Evolutionary conservation across 2,113 vertebrate species (phyloP).

Genomic region (Blennius ocellaris): DNA sequence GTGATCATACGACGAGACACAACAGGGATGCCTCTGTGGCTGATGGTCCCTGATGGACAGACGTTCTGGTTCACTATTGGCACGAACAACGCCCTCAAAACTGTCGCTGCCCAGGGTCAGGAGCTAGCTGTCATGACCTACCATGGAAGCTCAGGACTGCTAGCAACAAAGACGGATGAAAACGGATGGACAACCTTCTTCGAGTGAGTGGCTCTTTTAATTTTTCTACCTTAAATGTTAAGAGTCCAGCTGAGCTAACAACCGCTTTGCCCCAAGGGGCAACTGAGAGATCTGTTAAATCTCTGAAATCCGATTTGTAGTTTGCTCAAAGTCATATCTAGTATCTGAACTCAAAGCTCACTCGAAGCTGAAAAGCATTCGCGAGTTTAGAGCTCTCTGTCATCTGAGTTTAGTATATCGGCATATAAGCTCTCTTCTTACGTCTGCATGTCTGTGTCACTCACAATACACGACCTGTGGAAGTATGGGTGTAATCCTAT

Average conservation of each 20-base stretch:
- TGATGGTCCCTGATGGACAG: slow-evolving; percentile 94
- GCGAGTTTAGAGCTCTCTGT: slow-evolving; percentile 15
- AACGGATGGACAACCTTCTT: slow-evolving; percentile 99
- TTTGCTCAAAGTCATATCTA: slow-evolving; percentile 18
- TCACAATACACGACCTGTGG: slow-evolving; percentile 52
- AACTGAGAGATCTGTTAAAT: slow-evolving; percentile 31
- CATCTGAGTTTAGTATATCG: slow-evolving; percentile 29
- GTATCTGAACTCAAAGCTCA: slow-evolving; percentile 8
- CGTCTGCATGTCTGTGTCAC: slow-evolving; percentile 39
- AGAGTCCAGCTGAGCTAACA: slow-evolving; percentile 29
- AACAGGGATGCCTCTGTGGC: slow-evolving; percentile 94
- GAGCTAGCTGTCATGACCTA: slow-evolving; percentile 97
- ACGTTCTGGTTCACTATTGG: slow-evolving; percentile 98
- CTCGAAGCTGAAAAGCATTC: slow-evolving; percentile 20
- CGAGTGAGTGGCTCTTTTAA: slow-evolving; percentile 88
- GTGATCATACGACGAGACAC: slow-evolving; percentile 91
- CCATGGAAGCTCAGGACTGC: slow-evolving; percentile 93
- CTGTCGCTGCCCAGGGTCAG: slow-evolving; percentile 92
- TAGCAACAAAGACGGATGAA: slow-evolving; percentile 96
- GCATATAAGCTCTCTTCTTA: slow-evolving; percentile 20
- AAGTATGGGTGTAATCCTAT: slow-evolving; percentile 72
- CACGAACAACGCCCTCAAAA: slow-evolving; percentile 94
- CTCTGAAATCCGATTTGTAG: slow-evolving; percentile 20
- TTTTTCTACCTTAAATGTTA: slow-evolving; percentile 19
- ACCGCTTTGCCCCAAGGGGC: slow-evolving; percentile 9